Conservation (phyloP, 2,113 vertebrate species). For the Collichthys lucidus region DNA sequence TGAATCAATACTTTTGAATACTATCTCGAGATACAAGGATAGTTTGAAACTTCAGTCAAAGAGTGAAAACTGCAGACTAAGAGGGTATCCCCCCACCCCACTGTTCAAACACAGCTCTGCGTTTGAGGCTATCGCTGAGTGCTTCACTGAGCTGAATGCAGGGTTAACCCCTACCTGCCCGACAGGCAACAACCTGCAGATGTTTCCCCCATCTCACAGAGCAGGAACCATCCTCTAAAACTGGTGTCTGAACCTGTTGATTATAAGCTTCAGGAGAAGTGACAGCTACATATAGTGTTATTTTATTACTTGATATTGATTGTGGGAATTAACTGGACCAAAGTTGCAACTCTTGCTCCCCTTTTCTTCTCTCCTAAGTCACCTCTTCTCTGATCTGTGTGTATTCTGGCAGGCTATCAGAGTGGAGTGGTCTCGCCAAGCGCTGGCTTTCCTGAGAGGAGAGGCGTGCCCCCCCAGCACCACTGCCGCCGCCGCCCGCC, state of each 20-base stretch:
- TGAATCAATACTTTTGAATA: neutral
- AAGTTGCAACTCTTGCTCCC: conserved; percentile 34
- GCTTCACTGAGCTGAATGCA: conserved; percentile 21
- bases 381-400: conserved; percentile 71
- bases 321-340: conserved; percentile 41
- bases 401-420: conserved; percentile 76
- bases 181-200: conserved; percentile 18
- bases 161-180: conserved; percentile 70
- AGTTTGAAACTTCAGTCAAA: conserved; percentile 28
- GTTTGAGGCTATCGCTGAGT: conserved; percentile 51
- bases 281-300: neutral
- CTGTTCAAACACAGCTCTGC: conserved; percentile 63
- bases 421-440: conserved; percentile 65
- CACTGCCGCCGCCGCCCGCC: too few species aligned
- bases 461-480: conserved; percentile 49
- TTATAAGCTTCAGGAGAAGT: neutral
- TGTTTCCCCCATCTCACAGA: neutral
- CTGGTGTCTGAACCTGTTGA: conserved; percentile 1
- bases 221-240: neutral
- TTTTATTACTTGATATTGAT: conserved; percentile 5
- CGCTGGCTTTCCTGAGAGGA: conserved; percentile 69
- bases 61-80: conserved; percentile 60
- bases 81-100: conserved; percentile 41
- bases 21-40: neutral
- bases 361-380: conserved; percentile 32